phyloP scores from a whole-genome alignment of 2,113 vertebrate genomes.

The Silurus meridionalis region DNA sequence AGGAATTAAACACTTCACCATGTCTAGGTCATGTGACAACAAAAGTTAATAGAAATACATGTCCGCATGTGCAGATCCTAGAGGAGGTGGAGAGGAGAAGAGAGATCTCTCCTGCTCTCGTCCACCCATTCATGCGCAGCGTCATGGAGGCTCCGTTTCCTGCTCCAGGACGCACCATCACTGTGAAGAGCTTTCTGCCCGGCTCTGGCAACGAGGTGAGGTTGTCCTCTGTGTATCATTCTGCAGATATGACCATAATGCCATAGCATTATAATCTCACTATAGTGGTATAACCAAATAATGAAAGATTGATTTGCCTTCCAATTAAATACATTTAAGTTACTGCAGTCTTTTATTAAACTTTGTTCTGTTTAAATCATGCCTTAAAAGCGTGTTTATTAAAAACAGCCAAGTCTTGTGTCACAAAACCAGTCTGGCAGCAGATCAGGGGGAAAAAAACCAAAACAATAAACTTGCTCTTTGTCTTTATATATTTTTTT shows the following conservation, averaged over 20 bases:
- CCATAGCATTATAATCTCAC: background rate
- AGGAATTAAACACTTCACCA: background rate
- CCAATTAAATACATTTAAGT: background rate
- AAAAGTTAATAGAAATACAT: background rate
- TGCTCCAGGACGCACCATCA: constrained; percentile 89
- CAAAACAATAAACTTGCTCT: background rate
- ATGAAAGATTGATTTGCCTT: background rate
- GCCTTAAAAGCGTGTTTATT: background rate
- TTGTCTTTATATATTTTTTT: background rate
- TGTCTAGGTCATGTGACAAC: background rate
- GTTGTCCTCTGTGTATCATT: background rate
- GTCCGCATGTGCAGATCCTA: constrained; percentile 76
- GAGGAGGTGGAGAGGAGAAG: constrained; percentile 94
- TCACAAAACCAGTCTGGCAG: background rate
- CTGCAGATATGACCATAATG: background rate
- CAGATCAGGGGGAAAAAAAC: background rate
- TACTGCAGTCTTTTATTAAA: background rate
- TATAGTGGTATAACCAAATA: background rate
- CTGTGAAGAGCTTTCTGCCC: constrained; percentile 92
- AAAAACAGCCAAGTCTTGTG: background rate
- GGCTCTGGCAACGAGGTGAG: constrained; percentile 89
- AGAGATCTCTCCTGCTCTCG: constrained; percentile 88
- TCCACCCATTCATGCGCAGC: constrained; percentile 92
- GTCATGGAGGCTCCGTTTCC: constrained; percentile 98
- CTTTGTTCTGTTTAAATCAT: background rate